These are phyloP conservation scores for Timema podura DNA, from an alignment of 2,888 invertebrate species.

Conservation along the genomic window DNA sequence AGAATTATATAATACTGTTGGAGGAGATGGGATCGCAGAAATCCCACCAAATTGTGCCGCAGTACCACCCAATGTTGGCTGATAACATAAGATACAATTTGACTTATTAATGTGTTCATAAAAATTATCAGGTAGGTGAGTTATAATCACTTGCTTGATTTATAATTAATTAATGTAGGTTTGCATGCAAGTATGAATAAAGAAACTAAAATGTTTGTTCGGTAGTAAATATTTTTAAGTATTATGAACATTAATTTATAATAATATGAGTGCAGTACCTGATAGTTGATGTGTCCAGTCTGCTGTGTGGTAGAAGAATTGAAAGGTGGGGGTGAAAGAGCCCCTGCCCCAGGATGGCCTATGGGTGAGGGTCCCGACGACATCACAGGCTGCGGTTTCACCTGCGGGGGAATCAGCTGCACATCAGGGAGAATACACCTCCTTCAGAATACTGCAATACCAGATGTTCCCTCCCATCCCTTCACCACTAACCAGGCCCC, in stretches of 20 bases:
- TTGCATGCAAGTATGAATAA: no score
- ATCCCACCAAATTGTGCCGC: conserved; percentile 68
- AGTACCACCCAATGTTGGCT: conserved; percentile 43
- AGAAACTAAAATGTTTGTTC: no score
- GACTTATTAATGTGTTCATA: no score
- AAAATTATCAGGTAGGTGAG: no score
- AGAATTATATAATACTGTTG: conserved; percentile 76
- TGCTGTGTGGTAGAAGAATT: conserved; percentile 40
- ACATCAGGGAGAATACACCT: conserved; percentile 44
- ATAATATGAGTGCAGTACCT: conserved; percentile 33
- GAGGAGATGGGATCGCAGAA: conserved; percentile 82
- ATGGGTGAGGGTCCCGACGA: conserved; percentile 34
- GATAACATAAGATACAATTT: conserved; percentile 39
- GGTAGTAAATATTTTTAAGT: no score
- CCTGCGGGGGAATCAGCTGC: conserved; percentile 50
- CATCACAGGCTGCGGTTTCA: conserved; percentile 68
- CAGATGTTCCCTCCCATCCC: conserved; percentile 3
- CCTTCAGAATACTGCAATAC: background rate
- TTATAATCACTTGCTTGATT: no score
- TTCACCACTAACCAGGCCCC: conserved; percentile 7
- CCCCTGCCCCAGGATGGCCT: conserved; percentile 45
- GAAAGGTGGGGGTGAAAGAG: conserved; percentile 44
- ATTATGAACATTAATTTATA: no score
- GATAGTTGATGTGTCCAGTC: conserved; percentile 44
- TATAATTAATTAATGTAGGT: no score